Evolutionary conservation across 2,888 invertebrate species (phyloP), one percentile per base, ranked within the genome.

Genomic region (Rhingia campestris): DNA sequence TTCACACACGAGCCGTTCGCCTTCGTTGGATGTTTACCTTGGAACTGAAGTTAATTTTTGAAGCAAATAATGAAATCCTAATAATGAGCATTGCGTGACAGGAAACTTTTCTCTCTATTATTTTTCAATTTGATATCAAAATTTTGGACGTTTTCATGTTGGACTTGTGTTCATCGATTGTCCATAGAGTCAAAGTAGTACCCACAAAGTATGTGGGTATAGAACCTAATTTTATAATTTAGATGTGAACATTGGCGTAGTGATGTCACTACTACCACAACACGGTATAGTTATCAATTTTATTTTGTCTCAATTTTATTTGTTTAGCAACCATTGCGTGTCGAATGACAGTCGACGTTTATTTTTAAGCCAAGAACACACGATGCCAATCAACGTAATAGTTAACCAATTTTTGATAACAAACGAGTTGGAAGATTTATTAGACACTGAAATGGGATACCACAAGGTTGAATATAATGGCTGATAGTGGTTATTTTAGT

Each of bases 1-100:
- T 10, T 43, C 12, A 30, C 43, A 12, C 64, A 66, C 12, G 9
- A 32, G 14, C 32, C 9, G 32, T 33, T 22, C 37, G 6, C 32
- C 30, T 64, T 49, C 10, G 35, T 12, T 41, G 0, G 7, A 32
- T 37, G 33, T 66, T 64, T 43, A 35, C 33, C 53, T 54, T 66
- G 22, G 37, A 69, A 56, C 10, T 30, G 3, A 22, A 7, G 35
- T n/a, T 54, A 45, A 45, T 35, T 56, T 45, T 47, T 37, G 4
- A n/a, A 49, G 35, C 14, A 47, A 69, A 12, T 47, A 69, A 10
- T 7, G 4, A 41, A 54, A 54, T 9, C 32, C 33, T 4, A 14
- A 41, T 59, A 39, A 59, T 39, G 39, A 69, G 3, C 1, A 4
- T 64, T 74, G 73, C 73, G 73, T 74, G 73, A 64, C 56, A 32